These are phyloP conservation scores for Prionace glauca DNA, from an alignment of 2,797 vertebrate genomes.

Conservation along the genomic window DNA sequence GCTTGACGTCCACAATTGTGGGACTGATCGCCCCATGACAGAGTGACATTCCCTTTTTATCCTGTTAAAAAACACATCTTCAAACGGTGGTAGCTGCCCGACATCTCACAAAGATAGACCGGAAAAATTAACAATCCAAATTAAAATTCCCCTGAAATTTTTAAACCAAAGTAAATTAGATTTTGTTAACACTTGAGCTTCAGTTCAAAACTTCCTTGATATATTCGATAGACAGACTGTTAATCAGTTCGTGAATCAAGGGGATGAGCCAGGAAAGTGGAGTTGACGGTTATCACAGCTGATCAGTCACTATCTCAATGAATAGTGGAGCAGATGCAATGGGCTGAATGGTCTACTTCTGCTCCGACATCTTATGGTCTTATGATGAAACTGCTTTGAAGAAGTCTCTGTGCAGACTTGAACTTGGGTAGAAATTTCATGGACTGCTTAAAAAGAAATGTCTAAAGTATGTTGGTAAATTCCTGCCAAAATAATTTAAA, in stretches of 20 bases:
- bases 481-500: background rate
- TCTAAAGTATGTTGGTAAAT: background rate
- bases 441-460: background rate
- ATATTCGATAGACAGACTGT: background rate
- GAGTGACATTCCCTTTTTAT: background rate
- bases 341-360: too few species aligned
- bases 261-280: too few species aligned
- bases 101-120: background rate
- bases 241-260: too few species aligned
- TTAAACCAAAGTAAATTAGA: background rate
- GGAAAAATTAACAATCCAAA: background rate
- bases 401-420: background rate
- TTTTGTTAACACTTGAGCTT: background rate
- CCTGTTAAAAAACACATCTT: background rate
- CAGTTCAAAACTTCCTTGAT: background rate
- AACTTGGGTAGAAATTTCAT: background rate
- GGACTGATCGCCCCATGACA: background rate
- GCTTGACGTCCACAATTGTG: background rate
- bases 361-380: too few species aligned
- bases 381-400: background rate
- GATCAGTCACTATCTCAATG: too few species aligned
- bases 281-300: too few species aligned
- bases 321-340: too few species aligned
- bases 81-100: background rate
- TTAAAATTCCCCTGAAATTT: background rate